These are phyloP conservation scores for Oscheius sp. DNA, from an alignment of 2,888 invertebrate species.

Conservation along the genomic window DNA sequence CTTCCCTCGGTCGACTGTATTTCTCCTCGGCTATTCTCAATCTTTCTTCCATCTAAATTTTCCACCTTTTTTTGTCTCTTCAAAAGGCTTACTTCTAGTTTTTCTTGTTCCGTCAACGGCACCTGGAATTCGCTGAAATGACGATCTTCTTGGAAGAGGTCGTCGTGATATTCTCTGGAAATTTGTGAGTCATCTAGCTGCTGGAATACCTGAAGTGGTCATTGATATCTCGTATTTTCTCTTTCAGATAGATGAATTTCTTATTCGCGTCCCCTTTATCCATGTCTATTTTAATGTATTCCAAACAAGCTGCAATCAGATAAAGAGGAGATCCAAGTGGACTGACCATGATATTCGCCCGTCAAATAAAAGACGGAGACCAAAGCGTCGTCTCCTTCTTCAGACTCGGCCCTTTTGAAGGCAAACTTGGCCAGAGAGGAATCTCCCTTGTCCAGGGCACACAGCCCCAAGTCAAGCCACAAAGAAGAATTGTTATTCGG, in stretches of 20 bases:
- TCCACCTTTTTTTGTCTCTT: neutral
- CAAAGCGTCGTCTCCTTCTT: conserved; percentile 44
- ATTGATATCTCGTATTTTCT: conserved; percentile 42
- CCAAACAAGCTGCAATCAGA: conserved; percentile 32
- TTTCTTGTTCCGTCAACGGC: neutral
- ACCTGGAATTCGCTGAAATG: conserved; percentile 29
- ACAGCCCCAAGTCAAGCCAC: conserved; percentile 50
- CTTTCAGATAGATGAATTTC: conserved; percentile 45
- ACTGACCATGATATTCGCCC: conserved; percentile 41
- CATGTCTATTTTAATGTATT: conserved; percentile 15
- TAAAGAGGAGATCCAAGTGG: neutral
- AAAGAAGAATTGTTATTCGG: conserved; percentile 44
- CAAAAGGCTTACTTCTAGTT: neutral
- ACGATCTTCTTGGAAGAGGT: conserved; percentile 50
- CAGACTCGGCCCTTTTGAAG: conserved; percentile 40
- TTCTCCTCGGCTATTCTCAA: conserved; percentile 9
- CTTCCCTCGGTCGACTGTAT: neutral
- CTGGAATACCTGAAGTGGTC: conserved; percentile 42
- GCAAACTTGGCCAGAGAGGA: conserved; percentile 45
- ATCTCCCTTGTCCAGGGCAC: conserved; percentile 47
- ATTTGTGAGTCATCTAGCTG: neutral
- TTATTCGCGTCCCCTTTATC: conserved; percentile 39
- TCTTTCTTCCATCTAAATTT: conserved; percentile 18
- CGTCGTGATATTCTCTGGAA: conserved; percentile 41
- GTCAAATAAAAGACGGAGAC: conserved; percentile 43